A percentile compares a stretch with the other conserved stretches of the same genome.
These are phyloP conservation scores for Bombus sylvicola DNA, from an alignment of 1,140 invertebrate genomes.

Conservation along the genomic window DNA sequence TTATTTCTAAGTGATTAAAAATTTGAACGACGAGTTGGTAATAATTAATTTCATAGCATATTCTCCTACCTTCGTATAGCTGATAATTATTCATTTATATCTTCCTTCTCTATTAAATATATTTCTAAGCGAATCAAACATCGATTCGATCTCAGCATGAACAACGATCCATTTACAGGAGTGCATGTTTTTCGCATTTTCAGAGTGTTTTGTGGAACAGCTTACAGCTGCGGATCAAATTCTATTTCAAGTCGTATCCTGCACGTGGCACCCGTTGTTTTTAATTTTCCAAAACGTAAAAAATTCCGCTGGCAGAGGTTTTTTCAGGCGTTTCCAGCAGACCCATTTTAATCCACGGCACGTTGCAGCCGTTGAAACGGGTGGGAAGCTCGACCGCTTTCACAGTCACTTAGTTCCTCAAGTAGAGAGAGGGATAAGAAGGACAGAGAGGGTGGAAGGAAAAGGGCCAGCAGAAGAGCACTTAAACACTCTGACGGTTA, in stretches of 20 bases:
- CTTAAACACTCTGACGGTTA: conserved; percentile 72
- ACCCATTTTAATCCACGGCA: conserved; percentile 26
- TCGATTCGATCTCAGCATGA: too few relatives aligned
- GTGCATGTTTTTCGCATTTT: background rate
- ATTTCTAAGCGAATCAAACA: too few relatives aligned
- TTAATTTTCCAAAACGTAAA: background rate
- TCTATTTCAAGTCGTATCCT: background rate
- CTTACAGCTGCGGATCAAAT: background rate
- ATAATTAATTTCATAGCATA: too few relatives aligned
- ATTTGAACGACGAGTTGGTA: too few relatives aligned
- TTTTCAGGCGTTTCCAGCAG: conserved; percentile 30
- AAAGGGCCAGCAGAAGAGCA: conserved; percentile 58
- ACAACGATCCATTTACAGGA: too few relatives aligned
- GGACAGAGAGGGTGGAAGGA: conserved; percentile 39
- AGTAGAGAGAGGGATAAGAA: conserved; percentile 41
- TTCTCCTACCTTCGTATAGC: too few relatives aligned
- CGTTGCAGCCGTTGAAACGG: conserved; percentile 46
- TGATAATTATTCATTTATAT: too few relatives aligned
- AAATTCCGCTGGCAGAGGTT: background rate
- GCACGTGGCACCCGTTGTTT: background rate
- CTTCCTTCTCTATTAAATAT: too few relatives aligned
- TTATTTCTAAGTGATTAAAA: too few relatives aligned
- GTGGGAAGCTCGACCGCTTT: conserved; percentile 58
- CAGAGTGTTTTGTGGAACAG: background rate
- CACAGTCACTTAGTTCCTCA: conserved; percentile 67